Base-by-base conservation (phyloP, 2,888 invertebrate genomes). In the Orthosia gracilis region DNA sequence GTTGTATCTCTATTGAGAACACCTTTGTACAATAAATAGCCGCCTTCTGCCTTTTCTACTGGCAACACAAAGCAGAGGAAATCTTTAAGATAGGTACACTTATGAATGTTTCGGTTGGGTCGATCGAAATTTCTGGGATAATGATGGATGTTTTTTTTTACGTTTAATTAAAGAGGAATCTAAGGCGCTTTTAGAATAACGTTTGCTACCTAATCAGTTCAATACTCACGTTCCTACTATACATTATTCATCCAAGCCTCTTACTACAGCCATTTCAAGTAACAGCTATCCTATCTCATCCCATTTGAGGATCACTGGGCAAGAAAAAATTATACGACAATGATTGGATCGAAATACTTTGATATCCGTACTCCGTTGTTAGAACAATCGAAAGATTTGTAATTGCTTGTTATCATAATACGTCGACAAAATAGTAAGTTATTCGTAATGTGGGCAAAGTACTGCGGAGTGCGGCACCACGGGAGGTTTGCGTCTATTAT, bases 1-100 rank as follows among this genome's bases (percentile, higher is more conserved):
- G 88, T 92, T 94, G 93, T 93, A 91, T 93, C 91, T 92, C 88
- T 91, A 90, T 92, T 90, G 91, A 91, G 88, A 80, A 86, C 87
- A 88, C 90, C 89, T 91, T 90, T 90, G 88, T 89, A 90, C 90
- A 90, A 90, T 90, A 90, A 89, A 89, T 87, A 88, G 88, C 76
- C 85, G 76, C 83, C 83, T 85, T 84, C 85, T 88, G 87, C 89
- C 90, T 90, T 91, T 90, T 90, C 61, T 85, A 82, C 85, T 82
- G 74, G 76, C 80, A 66, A 76, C 74, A 86, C 77, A 85, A 85
- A 86, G 85, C 70, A 55, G 52, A 79, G 71, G 74, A 85, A 85
- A 83, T 83, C 78, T 86, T 83, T 78, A 76, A 79, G 67, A 74
- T 76, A 79, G 67, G 73, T 69, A 76, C 68, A 76, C 75, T 73